phyloP scores from a whole-genome alignment of 2,888 invertebrate species.

The Cephus runcator region DNA sequence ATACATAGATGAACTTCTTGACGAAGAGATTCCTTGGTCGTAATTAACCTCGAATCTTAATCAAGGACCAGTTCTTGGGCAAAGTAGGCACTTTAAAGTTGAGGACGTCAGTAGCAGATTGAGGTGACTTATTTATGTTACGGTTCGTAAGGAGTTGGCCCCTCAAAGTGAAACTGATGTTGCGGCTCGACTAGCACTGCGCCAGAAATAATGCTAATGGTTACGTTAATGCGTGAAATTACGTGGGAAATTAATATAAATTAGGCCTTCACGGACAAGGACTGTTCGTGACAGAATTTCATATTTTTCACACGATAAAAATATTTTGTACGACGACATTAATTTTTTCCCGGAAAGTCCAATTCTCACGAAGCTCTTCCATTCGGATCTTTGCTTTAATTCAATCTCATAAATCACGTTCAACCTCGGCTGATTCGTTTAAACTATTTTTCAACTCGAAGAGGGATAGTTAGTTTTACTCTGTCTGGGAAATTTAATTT shows the following conservation, averaged over 20 bases:
- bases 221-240: not conserved
- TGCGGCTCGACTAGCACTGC: not conserved
- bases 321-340: not conserved
- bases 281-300: not conserved
- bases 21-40: not conserved
- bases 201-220: not conserved
- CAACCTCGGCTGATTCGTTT: not conserved
- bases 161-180: too few species aligned
- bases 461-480: not conserved
- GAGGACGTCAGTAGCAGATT: not conserved
- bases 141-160: too few species aligned
- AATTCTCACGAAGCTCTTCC: too few species aligned
- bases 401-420: not conserved
- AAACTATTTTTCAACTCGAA: not conserved
- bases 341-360: not conserved
- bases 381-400: not conserved
- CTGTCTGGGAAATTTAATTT: not conserved
- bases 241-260: not conserved
- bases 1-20: not conserved
- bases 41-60: slow-evolving; percentile 33
- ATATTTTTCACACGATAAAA: not conserved
- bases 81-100: not conserved
- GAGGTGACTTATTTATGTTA: too few species aligned
- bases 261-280: not conserved
- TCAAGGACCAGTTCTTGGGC: slow-evolving; percentile 19